phyloP scores from a whole-genome alignment of 1,140 invertebrate genomes.

The Drosophila orena region DNA sequence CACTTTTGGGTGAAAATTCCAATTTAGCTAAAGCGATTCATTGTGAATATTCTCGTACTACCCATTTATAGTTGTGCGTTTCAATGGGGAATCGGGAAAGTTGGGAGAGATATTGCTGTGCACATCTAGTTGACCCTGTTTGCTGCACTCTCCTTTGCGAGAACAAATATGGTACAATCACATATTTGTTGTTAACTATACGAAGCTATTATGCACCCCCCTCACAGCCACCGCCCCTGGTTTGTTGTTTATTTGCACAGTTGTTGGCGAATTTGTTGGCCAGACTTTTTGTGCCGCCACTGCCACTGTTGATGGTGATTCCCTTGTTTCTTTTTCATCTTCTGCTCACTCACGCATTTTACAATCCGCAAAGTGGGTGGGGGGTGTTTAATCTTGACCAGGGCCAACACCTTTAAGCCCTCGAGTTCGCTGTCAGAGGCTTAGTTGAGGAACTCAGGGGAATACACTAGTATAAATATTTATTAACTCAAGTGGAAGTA shows the following conservation, averaged over 20 bases:
- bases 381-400: conserved; percentile 46
- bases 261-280: conserved; percentile 71
- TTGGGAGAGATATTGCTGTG: not conserved
- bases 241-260: conserved; percentile 70
- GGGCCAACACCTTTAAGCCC: conserved; percentile 27
- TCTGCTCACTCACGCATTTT: conserved; percentile 45
- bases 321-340: conserved; percentile 12
- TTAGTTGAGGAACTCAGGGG: not conserved
- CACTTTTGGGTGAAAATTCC: conserved; percentile 24
- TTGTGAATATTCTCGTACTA: conserved; percentile 20
- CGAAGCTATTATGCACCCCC: conserved; percentile 10
- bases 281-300: conserved; percentile 38
- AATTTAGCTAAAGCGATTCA: conserved; percentile 43
- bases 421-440: conserved; percentile 8
- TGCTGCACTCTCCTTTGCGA: conserved; percentile 59
- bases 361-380: conserved; percentile 10
- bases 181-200: too few species aligned
- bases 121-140: conserved; percentile 50
- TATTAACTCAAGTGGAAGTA: not conserved
- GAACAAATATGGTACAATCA: conserved; percentile 79
- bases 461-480: conserved; percentile 10
- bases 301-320: conserved; percentile 33
- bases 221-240: conserved; percentile 6
- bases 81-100: not conserved
- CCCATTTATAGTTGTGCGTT: conserved; percentile 15